Evolutionary conservation across 2,113 vertebrate genomes (phyloP).

Genomic region (Poecile atricapillus): DNA sequence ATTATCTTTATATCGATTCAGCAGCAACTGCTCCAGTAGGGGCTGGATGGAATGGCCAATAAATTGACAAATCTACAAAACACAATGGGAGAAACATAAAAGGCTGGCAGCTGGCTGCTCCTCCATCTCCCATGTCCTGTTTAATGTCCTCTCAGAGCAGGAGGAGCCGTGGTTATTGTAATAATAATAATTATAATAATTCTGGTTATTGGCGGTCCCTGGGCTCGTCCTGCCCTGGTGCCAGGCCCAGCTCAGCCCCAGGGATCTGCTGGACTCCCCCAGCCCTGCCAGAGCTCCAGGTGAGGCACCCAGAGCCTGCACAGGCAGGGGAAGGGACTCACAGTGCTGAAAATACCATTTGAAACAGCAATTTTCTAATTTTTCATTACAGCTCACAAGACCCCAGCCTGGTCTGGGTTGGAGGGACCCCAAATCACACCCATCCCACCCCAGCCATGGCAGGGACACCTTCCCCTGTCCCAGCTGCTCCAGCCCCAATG

Average conservation of each 20-base stretch:
- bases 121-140: rapidly evolving
- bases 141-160: background rate
- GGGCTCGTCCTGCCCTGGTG: background rate
- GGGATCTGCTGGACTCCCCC: background rate
- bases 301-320: background rate
- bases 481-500: too few relatives aligned
- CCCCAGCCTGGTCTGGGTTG: background rate
- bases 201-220: background rate
- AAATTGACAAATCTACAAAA: background rate
- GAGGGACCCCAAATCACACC: rapidly evolving
- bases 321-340: rapidly evolving
- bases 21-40: background rate
- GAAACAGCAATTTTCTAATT: background rate
- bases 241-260: background rate
- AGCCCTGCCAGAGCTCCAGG: background rate
- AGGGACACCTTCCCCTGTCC: background rate
- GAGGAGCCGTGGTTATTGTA: background rate
- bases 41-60: background rate
- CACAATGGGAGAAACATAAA: background rate
- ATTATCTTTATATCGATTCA: background rate
- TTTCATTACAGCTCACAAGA: background rate
- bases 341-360: rapidly evolving
- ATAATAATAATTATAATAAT: too few relatives aligned
- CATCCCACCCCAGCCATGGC: background rate
- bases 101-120: background rate